Evolutionary conservation across 2,888 invertebrate species (phyloP), one percentile per base, ranked within the genome.

Genomic region (Acrobasis consociella): DNA sequence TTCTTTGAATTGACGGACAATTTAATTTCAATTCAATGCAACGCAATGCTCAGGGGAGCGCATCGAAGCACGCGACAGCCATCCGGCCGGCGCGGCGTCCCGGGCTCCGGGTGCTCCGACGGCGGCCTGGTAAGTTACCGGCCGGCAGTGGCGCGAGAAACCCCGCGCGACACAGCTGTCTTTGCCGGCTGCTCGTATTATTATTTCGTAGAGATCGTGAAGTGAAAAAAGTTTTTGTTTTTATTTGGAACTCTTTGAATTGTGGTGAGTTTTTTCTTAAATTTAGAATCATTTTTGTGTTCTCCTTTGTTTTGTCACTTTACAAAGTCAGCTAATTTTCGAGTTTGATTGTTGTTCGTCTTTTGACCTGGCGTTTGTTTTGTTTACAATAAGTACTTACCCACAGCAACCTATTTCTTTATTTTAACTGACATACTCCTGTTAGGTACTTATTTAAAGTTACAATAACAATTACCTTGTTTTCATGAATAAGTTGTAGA

Each of bases 11-110:
- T 46, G 42, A 56, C 42, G 56, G 42, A 42, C 39, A 56, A 56
- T 56, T 56, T 17, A 56, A 22, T 56, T 56, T 56, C 39, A 56
- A 56, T 56, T 56, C 39, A 56, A 56, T 56, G 56, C 56, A 56
- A 46, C 55, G 11, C 39, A 39, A 39, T 10, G 39, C 55, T 39
- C 38, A 13, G 17, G 42, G 42, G 42, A 42, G 56, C 42, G 56
- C 56, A 56, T 13, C 39, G 38, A 56, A 46, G 56, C 56, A 52
- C 52, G 52, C 52, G 52, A 52, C 52, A 42, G 11, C 42, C 56
- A 42, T 42, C 56, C 56, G 56, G 56, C 42, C 42, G 56, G 42
- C n/a, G 56, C 22, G 42, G 38, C 13, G 22, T 13, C 22, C 17
- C 22, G 22, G 39, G 22, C 8, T 11, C 17, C 22, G 22, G 39